These are phyloP conservation scores for Oryzias javanicus DNA, from an alignment of 2,113 vertebrate species.

Conservation along the genomic window DNA sequence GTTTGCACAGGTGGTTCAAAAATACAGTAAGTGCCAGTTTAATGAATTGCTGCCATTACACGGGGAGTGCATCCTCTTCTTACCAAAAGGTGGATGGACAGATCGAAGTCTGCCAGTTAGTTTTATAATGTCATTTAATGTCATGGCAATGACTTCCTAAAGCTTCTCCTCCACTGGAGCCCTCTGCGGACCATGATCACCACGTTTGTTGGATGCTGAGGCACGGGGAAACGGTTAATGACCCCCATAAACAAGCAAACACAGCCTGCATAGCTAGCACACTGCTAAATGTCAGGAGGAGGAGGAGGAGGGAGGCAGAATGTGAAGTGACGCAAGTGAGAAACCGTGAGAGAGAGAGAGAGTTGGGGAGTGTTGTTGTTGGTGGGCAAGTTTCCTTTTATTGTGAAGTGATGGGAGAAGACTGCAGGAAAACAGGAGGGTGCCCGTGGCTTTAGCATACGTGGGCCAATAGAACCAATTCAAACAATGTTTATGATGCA, in stretches of 20 bases:
- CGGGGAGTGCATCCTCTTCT: slow-evolving; percentile 45
- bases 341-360: neutral
- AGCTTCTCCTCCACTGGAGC: slow-evolving; percentile 15
- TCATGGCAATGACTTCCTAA: slow-evolving; percentile 26
- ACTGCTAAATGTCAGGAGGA: slow-evolving; percentile 50
- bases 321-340: slow-evolving; percentile 8
- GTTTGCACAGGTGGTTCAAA: slow-evolving; percentile 24
- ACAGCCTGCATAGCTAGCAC: slow-evolving; percentile 31
- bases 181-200: slow-evolving; percentile 51
- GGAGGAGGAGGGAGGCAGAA: neutral
- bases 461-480: neutral
- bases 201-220: slow-evolving; percentile 50
- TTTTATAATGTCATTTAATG: slow-evolving; percentile 52
- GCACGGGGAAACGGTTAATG: slow-evolving; percentile 50
- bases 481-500: neutral
- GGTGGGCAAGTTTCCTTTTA: neutral
- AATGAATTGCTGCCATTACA: slow-evolving; percentile 48
- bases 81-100: slow-evolving; percentile 23
- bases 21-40: slow-evolving; percentile 40
- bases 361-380: neutral
- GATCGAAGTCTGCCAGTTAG: slow-evolving; percentile 14
- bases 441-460: neutral
- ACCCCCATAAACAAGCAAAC: slow-evolving; percentile 57
- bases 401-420: neutral
- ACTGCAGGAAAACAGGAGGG: neutral